Evolutionary conservation across 2,888 invertebrate species (phyloP), one percentile per base, ranked within the genome.

Genomic region (Ptycholaimellus sp.): DNA sequence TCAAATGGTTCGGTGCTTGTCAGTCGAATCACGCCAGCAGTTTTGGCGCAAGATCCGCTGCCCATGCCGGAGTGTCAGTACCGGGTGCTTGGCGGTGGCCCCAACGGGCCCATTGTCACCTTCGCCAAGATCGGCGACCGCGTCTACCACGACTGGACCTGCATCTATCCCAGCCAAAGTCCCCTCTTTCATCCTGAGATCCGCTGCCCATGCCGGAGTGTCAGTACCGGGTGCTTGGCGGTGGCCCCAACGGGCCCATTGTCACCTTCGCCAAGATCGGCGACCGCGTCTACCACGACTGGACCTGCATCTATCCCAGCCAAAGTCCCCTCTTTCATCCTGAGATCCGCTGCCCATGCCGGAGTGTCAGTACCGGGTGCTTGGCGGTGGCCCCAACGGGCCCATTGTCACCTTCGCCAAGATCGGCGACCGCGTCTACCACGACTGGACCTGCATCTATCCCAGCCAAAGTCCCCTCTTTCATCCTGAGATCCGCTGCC

Each of bases 121-220:
- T 36, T n/a, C 19, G 39, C 39, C 18, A 30, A 18, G 9, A 27
- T 39, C 16, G 39, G 39, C 3, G 39, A 39, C 16, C 17, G 5
- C 13, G 30, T 36, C 20, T 39, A 30, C 30, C 39, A 39, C 36
- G 21, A 36, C 22, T n/a, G n/a, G n/a, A n/a, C n/a, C n/a, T n/a
- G n/a, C n/a, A n/a, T n/a, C n/a, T n/a, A n/a, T n/a, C n/a, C n/a
- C n/a, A n/a, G n/a, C n/a, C n/a, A n/a, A n/a, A n/a, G n/a, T n/a
- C n/a, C n/a, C n/a, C n/a, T n/a, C n/a, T n/a, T n/a, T n/a, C n/a
- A n/a, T n/a, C n/a, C n/a, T n/a, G n/a, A n/a, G n/a, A n/a, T n/a
- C n/a, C n/a, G n/a, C n/a, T n/a, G n/a, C n/a, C 39, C 4, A 25
- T 39, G 36, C 39, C 39, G 4, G 14, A 5, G 4, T 39, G 39